Evolutionary conservation across 2,797 vertebrate species (phyloP).

Genomic region (Lagothrix lagotricha): DNA sequence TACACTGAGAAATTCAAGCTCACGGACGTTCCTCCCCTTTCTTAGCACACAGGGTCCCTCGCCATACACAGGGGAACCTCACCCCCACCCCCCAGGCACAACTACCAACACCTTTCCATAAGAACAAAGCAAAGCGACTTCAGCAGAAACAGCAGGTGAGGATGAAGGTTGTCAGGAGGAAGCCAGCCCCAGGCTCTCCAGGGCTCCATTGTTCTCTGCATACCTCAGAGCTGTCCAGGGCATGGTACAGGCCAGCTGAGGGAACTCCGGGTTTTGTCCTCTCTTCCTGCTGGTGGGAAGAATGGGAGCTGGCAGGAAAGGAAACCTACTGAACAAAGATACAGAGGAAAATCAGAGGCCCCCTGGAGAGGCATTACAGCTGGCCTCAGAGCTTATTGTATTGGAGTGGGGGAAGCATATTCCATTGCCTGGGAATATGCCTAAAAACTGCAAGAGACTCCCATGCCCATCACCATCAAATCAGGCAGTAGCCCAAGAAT

Average conservation of each 20-base stretch:
- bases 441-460: not conserved
- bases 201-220: not conserved
- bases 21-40: too few relatives aligned
- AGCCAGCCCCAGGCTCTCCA: not conserved
- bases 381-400: not conserved
- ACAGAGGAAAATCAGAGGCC: not conserved
- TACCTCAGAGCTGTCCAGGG: not conserved
- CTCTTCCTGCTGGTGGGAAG: conserved; percentile 58
- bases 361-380: not conserved
- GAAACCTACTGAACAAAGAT: conserved; percentile 32
- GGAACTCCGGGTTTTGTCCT: conserved; percentile 43
- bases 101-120: not conserved
- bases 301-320: conserved; percentile 40
- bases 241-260: not conserved
- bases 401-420: fast-evolving
- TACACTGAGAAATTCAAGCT: not conserved
- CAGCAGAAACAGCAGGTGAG: not conserved
- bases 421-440: not conserved
- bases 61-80: not conserved
- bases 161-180: not conserved
- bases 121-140: not conserved
- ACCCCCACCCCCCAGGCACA: not conserved
- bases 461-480: not conserved
- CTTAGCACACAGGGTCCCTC: not conserved
- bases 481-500: not conserved